phyloP scores from a whole-genome alignment of 2,797 vertebrate genomes.

The Austrolebias charrua region DNA sequence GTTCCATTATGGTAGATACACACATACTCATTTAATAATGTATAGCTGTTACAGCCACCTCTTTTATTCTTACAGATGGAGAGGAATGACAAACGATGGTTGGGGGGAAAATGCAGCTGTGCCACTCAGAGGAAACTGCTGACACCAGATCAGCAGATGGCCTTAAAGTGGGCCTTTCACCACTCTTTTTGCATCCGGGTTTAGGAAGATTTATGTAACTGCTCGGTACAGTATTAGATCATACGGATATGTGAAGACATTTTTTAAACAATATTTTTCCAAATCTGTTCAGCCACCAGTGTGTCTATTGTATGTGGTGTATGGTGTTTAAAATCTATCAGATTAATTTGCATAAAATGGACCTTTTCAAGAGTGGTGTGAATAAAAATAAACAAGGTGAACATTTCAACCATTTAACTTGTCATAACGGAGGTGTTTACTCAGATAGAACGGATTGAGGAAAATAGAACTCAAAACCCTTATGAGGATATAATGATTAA shows the following conservation, averaged over 20 bases:
- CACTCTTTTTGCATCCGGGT: constrained; percentile 34
- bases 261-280: not conserved
- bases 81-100: constrained; percentile 26
- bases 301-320: too few relatives aligned
- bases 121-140: constrained; percentile 60
- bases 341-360: too few relatives aligned
- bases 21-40: constrained; percentile 64
- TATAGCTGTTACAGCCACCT: constrained; percentile 51
- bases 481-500: too few relatives aligned
- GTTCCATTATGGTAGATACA: constrained; percentile 65
- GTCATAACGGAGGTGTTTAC: too few relatives aligned
- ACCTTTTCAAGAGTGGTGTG: too few relatives aligned
- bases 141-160: constrained; percentile 51
- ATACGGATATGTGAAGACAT: constrained; percentile 5
- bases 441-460: too few relatives aligned
- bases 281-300: not conserved
- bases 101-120: constrained; percentile 1
- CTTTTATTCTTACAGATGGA: constrained; percentile 28
- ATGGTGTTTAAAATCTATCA: too few relatives aligned
- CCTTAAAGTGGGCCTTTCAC: constrained; percentile 34
- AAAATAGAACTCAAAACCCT: too few relatives aligned
- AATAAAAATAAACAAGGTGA: too few relatives aligned
- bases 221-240: not conserved
- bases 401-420: too few relatives aligned
- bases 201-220: constrained; percentile 27